A percentile compares a stretch with the other conserved stretches of the same genome.
These are phyloP conservation scores for Peromyscus nudipes DNA, from an alignment of 2,797 vertebrate species.

Conservation along the genomic window DNA sequence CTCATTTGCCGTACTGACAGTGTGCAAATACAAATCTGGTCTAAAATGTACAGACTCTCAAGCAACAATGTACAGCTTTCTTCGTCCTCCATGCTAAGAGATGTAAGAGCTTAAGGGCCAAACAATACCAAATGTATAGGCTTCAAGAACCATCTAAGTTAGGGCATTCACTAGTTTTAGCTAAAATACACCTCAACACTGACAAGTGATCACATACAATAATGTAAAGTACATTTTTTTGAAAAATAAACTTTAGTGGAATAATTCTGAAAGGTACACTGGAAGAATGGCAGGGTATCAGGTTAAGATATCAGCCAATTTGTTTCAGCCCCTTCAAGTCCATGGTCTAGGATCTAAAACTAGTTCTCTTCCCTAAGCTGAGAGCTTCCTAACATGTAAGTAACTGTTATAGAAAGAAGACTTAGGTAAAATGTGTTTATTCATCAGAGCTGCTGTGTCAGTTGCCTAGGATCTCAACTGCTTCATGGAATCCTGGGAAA, in stretches of 20 bases:
- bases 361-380: conserved; percentile 72
- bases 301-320: conserved; percentile 79
- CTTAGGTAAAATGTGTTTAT: conserved; percentile 81
- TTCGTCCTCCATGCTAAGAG: conserved; percentile 86
- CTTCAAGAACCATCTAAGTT: conserved; percentile 85
- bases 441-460: conserved; percentile 82
- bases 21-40: conserved; percentile 97
- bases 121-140: conserved; percentile 87
- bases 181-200: conserved; percentile 86
- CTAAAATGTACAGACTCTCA: conserved; percentile 91
- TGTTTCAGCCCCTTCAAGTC: conserved; percentile 78
- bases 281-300: conserved; percentile 72
- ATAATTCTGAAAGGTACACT: conserved; percentile 82
- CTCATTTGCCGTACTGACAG: conserved; percentile 93
- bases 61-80: conserved; percentile 89
- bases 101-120: conserved; percentile 86
- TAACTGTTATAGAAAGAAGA: conserved; percentile 85
- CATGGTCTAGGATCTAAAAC: conserved; percentile 78
- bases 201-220: conserved; percentile 83
- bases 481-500: conserved; percentile 86
- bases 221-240: conserved; percentile 78
- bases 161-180: conserved; percentile 85
- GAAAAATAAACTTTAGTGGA: conserved; percentile 84
- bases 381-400: conserved; percentile 78
- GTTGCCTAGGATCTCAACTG: conserved; percentile 84